Evolutionary conservation across 2,797 vertebrate genomes (phyloP), one percentile per base, ranked within the genome.

Genomic region (Dromococcyx pavoninus): DNA sequence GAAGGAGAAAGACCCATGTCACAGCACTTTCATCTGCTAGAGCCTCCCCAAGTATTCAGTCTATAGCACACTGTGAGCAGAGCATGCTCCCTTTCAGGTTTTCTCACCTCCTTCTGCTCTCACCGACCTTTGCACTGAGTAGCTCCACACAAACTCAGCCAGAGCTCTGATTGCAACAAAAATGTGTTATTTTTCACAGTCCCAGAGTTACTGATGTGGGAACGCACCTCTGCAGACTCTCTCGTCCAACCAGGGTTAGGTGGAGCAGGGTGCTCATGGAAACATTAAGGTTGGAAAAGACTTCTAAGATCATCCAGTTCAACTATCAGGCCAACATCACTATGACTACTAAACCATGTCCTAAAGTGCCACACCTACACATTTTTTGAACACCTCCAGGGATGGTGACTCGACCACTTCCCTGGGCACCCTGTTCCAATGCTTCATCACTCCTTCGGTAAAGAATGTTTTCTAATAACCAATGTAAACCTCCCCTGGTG

Each of bases 1-100:
- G 23, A n/a, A 74, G 44, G 37, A 57, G 43, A 51, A 83, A 18
- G 12, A 12, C 7, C 46, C 12, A 2, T 25, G 11, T 28, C 54
- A 44, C 9, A 7, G 58, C 35, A 43, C 18, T 24, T 73, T 15
- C 25, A 17, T 1, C 33, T 46, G 11, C 50, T 11, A 17, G 11
- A 35, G 41, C n/a, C 11, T 72, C 30, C 48, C 25, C 80, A 62
- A 1, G 17, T 1, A 13, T 6, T 46, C n/a, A 9, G 65, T 3
- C 30, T 14, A 5, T 1, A 32, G 51, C 62, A 44, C 2, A 6
- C 28, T 39, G n/a, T 0, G 0, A 57, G 35, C n/a, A 44, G 41
- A 46, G 56, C 0, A 0, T 1, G 10, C 10, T n/a, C 4, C 17
- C 6, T n/a, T 58, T 8, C 33, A 22, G 32, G 22, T n/a, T 48